Conservation (phyloP, 2,797 vertebrate genomes). For the Momotus momota region DNA sequence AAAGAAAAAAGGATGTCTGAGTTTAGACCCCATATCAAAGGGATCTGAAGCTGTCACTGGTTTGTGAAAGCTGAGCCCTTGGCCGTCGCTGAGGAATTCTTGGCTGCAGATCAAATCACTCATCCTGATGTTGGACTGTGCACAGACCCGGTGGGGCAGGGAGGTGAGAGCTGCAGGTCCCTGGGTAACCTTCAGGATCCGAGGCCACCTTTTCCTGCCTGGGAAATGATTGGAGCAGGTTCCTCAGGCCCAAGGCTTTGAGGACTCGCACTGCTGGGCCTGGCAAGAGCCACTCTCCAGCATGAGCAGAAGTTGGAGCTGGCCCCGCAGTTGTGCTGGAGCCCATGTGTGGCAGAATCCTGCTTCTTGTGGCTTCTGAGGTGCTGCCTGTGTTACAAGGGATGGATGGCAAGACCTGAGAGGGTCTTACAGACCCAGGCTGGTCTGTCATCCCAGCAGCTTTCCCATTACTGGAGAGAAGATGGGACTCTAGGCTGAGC, state of each 20-base stretch:
- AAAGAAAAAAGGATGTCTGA: not conserved
- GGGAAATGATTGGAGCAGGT: not conserved
- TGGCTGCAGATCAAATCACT: fast-evolving
- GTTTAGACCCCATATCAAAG: not conserved
- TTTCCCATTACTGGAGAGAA: not conserved
- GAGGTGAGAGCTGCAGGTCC: not conserved
- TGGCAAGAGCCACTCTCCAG: not conserved
- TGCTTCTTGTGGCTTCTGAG: fast-evolving
- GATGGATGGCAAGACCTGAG: not conserved
- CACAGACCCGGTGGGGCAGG: fast-evolving
- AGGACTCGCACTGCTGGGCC: not conserved
- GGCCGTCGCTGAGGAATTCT: not conserved
- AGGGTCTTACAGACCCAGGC: no score
- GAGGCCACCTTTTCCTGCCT: not conserved
- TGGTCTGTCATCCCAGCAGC: not conserved
- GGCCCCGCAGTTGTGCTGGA: not conserved
- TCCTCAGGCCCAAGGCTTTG: fast-evolving
- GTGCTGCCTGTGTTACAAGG: not conserved
- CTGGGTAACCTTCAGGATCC: fast-evolving
- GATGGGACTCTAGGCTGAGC: not conserved
- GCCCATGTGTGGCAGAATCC: no score
- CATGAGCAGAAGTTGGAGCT: not conserved
- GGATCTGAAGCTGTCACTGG: not conserved
- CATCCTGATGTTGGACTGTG: not conserved
- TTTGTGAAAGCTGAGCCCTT: not conserved